Evolutionary conservation across 1,140 invertebrate genomes (phyloP).

Genomic region (Heliconius nattereri): DNA sequence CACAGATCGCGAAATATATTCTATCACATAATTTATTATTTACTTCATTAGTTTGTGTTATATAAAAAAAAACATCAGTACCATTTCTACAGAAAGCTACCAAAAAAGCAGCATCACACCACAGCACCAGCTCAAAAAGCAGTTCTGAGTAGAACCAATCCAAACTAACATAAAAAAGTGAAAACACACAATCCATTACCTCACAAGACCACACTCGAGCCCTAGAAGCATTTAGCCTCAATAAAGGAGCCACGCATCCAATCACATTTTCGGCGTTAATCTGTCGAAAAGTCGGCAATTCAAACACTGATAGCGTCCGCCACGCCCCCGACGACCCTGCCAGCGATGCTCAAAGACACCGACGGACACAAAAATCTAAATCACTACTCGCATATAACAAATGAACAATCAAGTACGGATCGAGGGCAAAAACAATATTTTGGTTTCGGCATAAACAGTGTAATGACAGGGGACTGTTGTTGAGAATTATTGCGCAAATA

Average conservation of each 20-base stretch:
- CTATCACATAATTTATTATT: too few species aligned
- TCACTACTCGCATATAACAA: background rate
- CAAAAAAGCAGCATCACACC: too few species aligned
- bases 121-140: too few species aligned
- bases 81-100: too few species aligned
- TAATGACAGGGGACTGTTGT: background rate
- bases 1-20: too few species aligned
- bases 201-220: background rate
- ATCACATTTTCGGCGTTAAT: conserved; percentile 7
- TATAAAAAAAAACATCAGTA: too few species aligned
- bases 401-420: background rate
- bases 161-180: background rate
- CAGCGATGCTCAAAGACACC: background rate
- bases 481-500: conserved; percentile 10
- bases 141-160: background rate
- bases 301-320: background rate
- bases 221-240: background rate
- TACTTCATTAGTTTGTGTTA: too few species aligned
- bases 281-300: conserved; percentile 1
- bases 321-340: background rate
- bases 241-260: background rate
- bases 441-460: conserved; percentile 10
- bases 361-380: background rate
- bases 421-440: conserved; percentile 10
- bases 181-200: background rate